A percentile compares a stretch with the other conserved stretches of the same genome.
Conservation (phyloP, 2,797 vertebrate genomes). For the Cossypha heuglini region DNA sequence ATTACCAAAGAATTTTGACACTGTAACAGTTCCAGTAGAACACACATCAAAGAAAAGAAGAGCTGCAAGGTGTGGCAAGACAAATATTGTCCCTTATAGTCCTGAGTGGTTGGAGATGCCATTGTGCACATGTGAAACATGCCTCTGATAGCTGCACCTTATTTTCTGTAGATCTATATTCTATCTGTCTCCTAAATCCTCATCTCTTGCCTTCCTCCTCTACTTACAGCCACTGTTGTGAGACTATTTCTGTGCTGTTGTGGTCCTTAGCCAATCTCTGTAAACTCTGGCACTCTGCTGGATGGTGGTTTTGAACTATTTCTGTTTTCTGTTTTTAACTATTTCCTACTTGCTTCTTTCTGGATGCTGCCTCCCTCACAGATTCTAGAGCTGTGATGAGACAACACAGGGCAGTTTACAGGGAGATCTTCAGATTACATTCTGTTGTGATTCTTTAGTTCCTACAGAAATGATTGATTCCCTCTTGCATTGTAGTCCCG, state of each 20-base stretch:
- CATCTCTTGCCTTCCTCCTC: neutral
- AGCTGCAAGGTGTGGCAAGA: neutral
- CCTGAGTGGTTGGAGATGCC: neutral
- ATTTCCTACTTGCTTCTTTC: neutral
- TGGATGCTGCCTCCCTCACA: neutral
- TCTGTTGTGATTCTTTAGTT: neutral
- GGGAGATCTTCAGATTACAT: neutral
- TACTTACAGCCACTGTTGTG: neutral
- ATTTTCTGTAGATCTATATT: neutral
- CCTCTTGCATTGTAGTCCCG: neutral
- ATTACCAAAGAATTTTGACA: neutral
- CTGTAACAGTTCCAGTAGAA: neutral
- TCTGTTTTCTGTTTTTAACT: neutral
- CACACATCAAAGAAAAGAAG: neutral
- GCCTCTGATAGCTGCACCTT: neutral
- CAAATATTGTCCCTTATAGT: neutral
- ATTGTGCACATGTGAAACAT: neutral
- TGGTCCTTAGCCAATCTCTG: neutral
- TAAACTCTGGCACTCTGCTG: neutral
- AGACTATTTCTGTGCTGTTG: neutral
- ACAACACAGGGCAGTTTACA: neutral
- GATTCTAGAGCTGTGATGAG: neutral
- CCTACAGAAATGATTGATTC: neutral
- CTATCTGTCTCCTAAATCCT: neutral
- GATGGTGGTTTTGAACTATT: neutral